Evolutionary conservation across 2,113 vertebrate genomes (phyloP).

Genomic region (Benitochromis conjunctus): DNA sequence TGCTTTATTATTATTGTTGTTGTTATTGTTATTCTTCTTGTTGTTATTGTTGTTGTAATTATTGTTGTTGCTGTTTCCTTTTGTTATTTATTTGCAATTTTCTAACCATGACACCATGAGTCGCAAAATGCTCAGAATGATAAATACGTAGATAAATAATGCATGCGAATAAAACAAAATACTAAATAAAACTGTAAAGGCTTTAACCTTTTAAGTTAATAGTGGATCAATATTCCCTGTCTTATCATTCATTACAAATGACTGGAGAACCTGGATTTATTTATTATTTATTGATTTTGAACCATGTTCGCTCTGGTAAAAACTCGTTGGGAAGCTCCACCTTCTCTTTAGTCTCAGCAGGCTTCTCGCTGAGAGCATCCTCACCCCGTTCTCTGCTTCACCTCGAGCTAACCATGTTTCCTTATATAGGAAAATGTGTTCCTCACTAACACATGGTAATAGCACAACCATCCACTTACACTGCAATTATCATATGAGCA

Average conservation of each 20-base stretch:
- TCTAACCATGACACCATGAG: background rate
- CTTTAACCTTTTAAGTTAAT: background rate
- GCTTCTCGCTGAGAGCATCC: background rate
- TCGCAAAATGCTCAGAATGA: background rate
- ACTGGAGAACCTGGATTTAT: background rate
- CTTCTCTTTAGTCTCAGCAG: background rate
- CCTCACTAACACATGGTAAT: background rate
- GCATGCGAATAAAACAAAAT: background rate
- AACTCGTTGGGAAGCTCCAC: rapidly evolving
- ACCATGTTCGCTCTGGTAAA: background rate
- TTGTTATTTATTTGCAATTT: background rate
- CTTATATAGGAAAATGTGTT: background rate
- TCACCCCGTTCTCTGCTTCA: rapidly evolving
- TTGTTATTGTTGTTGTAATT: no score
- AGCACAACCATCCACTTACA: no score
- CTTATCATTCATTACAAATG: rapidly evolving
- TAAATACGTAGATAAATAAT: rapidly evolving
- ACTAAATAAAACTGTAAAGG: background rate
- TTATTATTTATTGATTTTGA: rapidly evolving
- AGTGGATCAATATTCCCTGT: rapidly evolving
- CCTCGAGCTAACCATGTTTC: background rate
- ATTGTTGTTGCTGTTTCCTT: background rate
- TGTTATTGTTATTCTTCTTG: no score
- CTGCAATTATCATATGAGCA: no score
- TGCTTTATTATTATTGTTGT: no score